These are phyloP conservation scores for Mionectes olivaceus DNA, from an alignment of 2,797 vertebrate genomes.

Conservation along the genomic window DNA sequence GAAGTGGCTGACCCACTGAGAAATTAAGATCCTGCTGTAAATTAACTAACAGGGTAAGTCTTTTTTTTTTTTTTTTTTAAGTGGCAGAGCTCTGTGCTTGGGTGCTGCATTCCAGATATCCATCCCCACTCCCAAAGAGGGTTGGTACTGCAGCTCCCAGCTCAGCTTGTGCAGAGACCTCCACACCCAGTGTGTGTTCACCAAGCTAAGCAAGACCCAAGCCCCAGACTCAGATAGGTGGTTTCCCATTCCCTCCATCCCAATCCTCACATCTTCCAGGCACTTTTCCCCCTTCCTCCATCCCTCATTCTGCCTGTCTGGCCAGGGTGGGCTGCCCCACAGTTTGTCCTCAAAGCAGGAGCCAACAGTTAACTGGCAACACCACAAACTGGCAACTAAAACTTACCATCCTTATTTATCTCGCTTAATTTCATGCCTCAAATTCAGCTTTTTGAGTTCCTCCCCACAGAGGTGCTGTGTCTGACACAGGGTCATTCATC, in stretches of 20 bases:
- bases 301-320: not conserved
- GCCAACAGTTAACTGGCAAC: not conserved
- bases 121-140: not conserved
- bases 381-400: not conserved
- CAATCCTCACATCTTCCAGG: not conserved
- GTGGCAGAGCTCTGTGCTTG: not conserved
- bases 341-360: not conserved
- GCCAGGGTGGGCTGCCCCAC: not conserved
- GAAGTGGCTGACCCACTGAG: not conserved
- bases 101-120: not conserved
- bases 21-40: not conserved
- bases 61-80: not conserved
- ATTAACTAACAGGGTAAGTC: not conserved
- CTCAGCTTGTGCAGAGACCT: not conserved
- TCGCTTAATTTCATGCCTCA: not conserved
- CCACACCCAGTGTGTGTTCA: not conserved
- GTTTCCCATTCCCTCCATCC: not conserved
- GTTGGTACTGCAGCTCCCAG: not conserved
- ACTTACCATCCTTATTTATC: not conserved
- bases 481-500: slow-evolving; percentile 1
- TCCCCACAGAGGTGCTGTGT: not conserved
- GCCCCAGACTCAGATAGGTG: not conserved
- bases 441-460: not conserved
- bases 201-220: not conserved
- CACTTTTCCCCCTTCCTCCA: not conserved